Conservation (phyloP, 2,888 invertebrate genomes). For the Trichopria drosophilae region DNA sequence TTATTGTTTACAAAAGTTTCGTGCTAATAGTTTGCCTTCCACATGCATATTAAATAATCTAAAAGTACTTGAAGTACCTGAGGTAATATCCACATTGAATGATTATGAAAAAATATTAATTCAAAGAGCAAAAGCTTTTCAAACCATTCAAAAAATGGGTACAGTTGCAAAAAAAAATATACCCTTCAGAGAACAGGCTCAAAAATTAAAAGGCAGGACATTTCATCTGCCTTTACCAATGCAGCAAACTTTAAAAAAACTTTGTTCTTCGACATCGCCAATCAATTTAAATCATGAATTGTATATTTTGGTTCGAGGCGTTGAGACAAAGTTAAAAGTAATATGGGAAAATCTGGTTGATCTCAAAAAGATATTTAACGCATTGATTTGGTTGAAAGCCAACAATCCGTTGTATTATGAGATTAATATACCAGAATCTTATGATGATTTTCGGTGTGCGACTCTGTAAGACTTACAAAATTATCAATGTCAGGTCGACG, state of each 20-base stretch:
- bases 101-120: conserved; percentile 41
- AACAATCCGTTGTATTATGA: conserved; percentile 40
- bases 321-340: conserved; percentile 42
- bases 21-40: conserved; percentile 36
- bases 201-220: conserved; percentile 38
- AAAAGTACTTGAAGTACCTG: conserved; percentile 23
- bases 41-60: conserved; percentile 41
- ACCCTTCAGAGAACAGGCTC: conserved; percentile 38
- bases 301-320: conserved; percentile 44
- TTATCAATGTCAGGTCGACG: background rate
- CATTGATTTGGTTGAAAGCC: conserved; percentile 41
- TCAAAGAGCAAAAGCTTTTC: conserved; percentile 49
- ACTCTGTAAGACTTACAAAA: no score
- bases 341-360: conserved; percentile 45
- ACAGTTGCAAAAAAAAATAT: conserved; percentile 45
- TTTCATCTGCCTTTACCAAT: conserved; percentile 49
- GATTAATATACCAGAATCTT: conserved; percentile 36
- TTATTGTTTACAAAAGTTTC: conserved; percentile 35
- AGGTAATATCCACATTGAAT: conserved; percentile 36
- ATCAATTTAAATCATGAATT: conserved; percentile 44
- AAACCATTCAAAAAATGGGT: conserved; percentile 43
- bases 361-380: conserved; percentile 41
- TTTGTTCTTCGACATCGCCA: conserved; percentile 40
- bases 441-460: conserved; percentile 13
- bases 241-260: conserved; percentile 45